These are phyloP conservation scores for Papilio machaon DNA, from an alignment of 1,140 invertebrate species.

Conservation along the genomic window DNA sequence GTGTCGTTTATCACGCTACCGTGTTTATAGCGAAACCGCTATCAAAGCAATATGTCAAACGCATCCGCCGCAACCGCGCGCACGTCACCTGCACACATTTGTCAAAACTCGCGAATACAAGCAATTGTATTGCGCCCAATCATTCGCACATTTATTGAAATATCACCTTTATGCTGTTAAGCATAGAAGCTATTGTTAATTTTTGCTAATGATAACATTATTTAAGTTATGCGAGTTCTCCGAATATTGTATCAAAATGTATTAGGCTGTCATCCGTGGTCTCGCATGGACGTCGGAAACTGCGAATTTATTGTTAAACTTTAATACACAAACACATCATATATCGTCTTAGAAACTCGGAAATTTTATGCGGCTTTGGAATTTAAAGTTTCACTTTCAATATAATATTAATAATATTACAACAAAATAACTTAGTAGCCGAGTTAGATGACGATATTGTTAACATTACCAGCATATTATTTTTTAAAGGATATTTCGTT, in stretches of 20 bases:
- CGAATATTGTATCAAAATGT: conserved; percentile 68
- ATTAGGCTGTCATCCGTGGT: conserved; percentile 70
- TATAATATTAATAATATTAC: not conserved
- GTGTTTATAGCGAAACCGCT: conserved; percentile 66
- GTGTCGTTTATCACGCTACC: conserved; percentile 68
- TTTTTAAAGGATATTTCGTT: not conserved
- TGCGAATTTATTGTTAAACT: conserved; percentile 73
- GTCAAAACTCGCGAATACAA: conserved; percentile 65
- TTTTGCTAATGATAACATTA: not conserved
- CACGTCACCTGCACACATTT: conserved; percentile 79
- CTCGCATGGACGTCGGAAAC: conserved; percentile 56
- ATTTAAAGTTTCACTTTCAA: conserved; percentile 21
- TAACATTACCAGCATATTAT: no score
- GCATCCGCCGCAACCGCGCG: conserved; percentile 70
- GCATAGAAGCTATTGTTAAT: not conserved
- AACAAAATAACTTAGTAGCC: not conserved
- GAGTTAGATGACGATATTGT: not conserved
- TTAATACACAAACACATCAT: conserved; percentile 60
- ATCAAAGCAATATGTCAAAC: conserved; percentile 79
- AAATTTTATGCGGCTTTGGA: conserved; percentile 26
- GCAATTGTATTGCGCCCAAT: not conserved
- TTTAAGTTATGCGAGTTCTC: conserved; percentile 39
- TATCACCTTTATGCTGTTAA: conserved; percentile 25
- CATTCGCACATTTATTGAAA: conserved; percentile 16
- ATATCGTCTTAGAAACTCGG: conserved; percentile 42